A percentile compares a stretch with the other conserved stretches of the same genome.
These are phyloP conservation scores for Meloe dianella DNA, from an alignment of 2,888 invertebrate species.

Conservation along the genomic window DNA sequence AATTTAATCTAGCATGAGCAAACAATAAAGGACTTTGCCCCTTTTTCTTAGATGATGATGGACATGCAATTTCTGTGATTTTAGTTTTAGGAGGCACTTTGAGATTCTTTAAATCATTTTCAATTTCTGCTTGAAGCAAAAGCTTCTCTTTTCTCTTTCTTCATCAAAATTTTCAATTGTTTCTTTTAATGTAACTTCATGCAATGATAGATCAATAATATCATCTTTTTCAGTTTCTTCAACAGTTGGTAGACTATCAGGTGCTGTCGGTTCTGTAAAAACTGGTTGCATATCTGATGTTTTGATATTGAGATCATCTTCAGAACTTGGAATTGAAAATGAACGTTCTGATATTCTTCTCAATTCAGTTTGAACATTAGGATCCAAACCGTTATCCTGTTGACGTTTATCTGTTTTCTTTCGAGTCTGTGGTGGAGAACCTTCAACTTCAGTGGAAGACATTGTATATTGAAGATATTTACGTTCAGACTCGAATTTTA, in stretches of 20 bases:
- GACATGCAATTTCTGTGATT: conserved; percentile 68
- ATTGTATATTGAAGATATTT: conserved; percentile 66
- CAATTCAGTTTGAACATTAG: conserved; percentile 68
- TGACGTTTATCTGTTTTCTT: conserved; percentile 69
- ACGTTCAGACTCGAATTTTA: conserved; percentile 75
- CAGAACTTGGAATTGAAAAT: conserved; percentile 77
- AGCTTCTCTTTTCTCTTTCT: conserved; percentile 53
- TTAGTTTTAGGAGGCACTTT: conserved; percentile 62
- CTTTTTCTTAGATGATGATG: conserved; percentile 72
- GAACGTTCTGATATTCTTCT: conserved; percentile 76
- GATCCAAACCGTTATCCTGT: conserved; percentile 66
- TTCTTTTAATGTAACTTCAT: conserved; percentile 52
- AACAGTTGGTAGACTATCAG: conserved; percentile 48
- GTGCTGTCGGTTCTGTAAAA: conserved; percentile 50
- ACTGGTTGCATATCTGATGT: conserved; percentile 61
- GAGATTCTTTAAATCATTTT: conserved; percentile 55
- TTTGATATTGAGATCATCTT: conserved; percentile 72
- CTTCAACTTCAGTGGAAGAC: conserved; percentile 80
- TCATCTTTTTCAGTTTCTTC: conserved; percentile 52
- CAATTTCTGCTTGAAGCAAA: conserved; percentile 54
- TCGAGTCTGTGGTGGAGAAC: conserved; percentile 75
- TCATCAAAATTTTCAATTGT: conserved; percentile 44
- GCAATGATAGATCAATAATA: conserved; percentile 53
- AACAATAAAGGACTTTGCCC: conserved; percentile 81
- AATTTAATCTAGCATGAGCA: conserved; percentile 78